These are phyloP conservation scores for Tolmerus cingulatus DNA, from an alignment of 2,888 invertebrate species.

Conservation along the genomic window DNA sequence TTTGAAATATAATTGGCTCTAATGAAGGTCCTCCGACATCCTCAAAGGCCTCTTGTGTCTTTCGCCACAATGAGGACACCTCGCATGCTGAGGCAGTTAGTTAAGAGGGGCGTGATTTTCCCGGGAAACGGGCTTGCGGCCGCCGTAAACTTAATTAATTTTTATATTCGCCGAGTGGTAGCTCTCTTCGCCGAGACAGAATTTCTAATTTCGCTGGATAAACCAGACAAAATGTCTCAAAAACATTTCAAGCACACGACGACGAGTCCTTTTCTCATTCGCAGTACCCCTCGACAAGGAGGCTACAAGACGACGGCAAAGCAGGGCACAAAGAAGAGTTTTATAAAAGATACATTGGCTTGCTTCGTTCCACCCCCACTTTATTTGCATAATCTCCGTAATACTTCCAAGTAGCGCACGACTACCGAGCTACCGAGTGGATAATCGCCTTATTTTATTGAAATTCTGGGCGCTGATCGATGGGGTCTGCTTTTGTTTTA, in stretches of 20 bases:
- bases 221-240: constrained; percentile 26
- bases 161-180: neutral
- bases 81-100: neutral
- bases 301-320: neutral
- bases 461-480: neutral
- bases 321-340: neutral
- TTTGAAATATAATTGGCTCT: constrained; percentile 6
- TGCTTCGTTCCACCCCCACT: neutral
- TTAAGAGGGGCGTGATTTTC: neutral
- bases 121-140: neutral
- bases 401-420: neutral
- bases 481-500: neutral
- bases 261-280: neutral
- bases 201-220: constrained; percentile 7
- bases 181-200: neutral
- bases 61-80: neutral
- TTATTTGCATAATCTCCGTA: neutral
- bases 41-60: neutral
- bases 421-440: neutral
- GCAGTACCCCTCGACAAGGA: neutral
- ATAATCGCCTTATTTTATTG: neutral
- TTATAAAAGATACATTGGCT: neutral
- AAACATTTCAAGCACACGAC: neutral
- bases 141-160: constrained; percentile 27
- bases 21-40: neutral